These are phyloP conservation scores for Holcopasites calliopsidis DNA, from an alignment of 1,140 invertebrate genomes.

Conservation along the genomic window DNA sequence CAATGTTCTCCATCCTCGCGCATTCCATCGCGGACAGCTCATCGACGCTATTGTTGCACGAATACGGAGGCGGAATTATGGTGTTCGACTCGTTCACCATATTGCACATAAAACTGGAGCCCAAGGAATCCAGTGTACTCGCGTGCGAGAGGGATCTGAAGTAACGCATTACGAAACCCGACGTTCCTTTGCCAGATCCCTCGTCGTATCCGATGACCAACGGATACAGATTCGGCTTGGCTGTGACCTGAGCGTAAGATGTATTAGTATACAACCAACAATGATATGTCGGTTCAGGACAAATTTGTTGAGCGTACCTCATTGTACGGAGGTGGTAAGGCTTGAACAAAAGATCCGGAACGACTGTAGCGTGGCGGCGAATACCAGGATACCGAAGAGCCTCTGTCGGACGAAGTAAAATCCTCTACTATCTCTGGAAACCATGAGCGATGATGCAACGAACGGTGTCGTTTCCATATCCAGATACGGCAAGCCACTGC, in stretches of 20 bases:
- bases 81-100: constrained; percentile 90
- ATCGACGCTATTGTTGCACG: constrained; percentile 87
- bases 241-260: constrained; percentile 83
- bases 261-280: not conserved
- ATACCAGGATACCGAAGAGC: constrained; percentile 87
- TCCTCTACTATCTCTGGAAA: constrained; percentile 67
- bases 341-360: constrained; percentile 88
- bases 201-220: constrained; percentile 89
- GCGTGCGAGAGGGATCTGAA: constrained; percentile 89
- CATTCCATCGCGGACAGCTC: constrained; percentile 79
- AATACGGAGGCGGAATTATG: constrained; percentile 89
- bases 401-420: constrained; percentile 83
- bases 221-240: constrained; percentile 91
- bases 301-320: constrained; percentile 81
- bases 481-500: constrained; percentile 85
- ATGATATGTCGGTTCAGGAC: not conserved
- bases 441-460: constrained; percentile 29
- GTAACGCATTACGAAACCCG: constrained; percentile 90
- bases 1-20: constrained; percentile 67
- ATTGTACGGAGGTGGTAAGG: constrained; percentile 88
- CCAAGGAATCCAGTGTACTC: constrained; percentile 90
- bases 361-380: constrained; percentile 88
- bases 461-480: constrained; percentile 81
- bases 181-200: constrained; percentile 84
- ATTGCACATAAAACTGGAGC: constrained; percentile 90